These are phyloP conservation scores for Spodoptera littoralis DNA, from an alignment of 2,888 invertebrate genomes.

Conservation along the genomic window DNA sequence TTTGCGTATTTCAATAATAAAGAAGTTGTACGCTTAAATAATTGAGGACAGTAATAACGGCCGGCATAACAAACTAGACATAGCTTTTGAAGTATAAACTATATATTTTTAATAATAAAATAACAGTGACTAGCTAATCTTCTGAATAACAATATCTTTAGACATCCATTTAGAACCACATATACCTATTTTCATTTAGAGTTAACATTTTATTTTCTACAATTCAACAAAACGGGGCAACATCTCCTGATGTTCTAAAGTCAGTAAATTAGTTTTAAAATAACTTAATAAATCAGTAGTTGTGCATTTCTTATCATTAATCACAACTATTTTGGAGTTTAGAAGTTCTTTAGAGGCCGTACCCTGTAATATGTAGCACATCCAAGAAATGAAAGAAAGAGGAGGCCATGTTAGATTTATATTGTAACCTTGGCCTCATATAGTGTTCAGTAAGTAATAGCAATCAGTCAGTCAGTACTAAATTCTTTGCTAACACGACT, in stretches of 20 bases:
- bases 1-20: conserved; percentile 11
- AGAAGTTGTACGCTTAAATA: conserved; percentile 12
- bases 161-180: conserved; percentile 39
- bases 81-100: background rate
- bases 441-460: too few species aligned
- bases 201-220: background rate
- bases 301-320: conserved; percentile 40
- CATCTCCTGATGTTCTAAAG: background rate
- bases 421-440: too few species aligned
- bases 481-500: background rate
- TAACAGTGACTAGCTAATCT: conserved; percentile 13
- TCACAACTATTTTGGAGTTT: conserved; percentile 64
- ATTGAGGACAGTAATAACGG: conserved; percentile 17
- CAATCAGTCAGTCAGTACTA: conserved; percentile 5
- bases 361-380: conserved; percentile 53
- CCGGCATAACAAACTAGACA: conserved; percentile 20
- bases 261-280: conserved; percentile 2
- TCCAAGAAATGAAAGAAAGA: conserved; percentile 15
- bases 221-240: background rate
- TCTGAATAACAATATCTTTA: conserved; percentile 25
- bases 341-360: conserved; percentile 41
- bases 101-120: conserved; percentile 3
- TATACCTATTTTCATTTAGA: conserved; percentile 1
- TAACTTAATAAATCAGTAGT: conserved; percentile 1
- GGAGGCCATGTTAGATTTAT: background rate